Conservation (phyloP, 1,140 invertebrate species). For the Drosophila simulans region DNA sequence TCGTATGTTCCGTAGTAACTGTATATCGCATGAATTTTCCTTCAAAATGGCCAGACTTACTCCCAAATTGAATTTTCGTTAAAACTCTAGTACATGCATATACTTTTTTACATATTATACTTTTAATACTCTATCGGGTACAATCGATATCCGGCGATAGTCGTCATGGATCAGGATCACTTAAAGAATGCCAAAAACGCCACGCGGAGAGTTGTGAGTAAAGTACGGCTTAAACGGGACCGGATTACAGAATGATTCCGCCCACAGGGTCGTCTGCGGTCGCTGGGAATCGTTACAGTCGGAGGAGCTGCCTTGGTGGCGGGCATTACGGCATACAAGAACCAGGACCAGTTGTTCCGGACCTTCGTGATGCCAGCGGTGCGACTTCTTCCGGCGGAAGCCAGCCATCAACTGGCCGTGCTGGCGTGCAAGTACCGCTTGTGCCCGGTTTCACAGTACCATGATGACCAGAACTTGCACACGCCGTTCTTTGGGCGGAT, state of each 20-base stretch:
- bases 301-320: constrained; percentile 48
- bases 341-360: constrained; percentile 38
- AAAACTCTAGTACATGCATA: not conserved
- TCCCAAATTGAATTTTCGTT: constrained; percentile 10
- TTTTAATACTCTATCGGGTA: not conserved
- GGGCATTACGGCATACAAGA: constrained; percentile 52
- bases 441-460: constrained; percentile 86
- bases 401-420: constrained; percentile 91
- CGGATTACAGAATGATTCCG: not conserved
- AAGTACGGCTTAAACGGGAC: not conserved
- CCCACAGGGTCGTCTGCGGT: constrained; percentile 54
- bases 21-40: not conserved
- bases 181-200: constrained; percentile 6
- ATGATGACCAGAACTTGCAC: constrained; percentile 88
- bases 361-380: constrained; percentile 71
- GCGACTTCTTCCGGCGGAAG: constrained; percentile 87
- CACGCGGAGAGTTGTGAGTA: constrained; percentile 33
- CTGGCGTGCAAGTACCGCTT: constrained; percentile 90
- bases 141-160: constrained; percentile 13
- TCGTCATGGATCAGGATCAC: constrained; percentile 16
- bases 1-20: too few species aligned
- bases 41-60: constrained; percentile 5
- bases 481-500: constrained; percentile 89
- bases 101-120: constrained; percentile 14
- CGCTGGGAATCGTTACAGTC: constrained; percentile 58